Base-by-base conservation (phyloP, 2,113 vertebrate genomes). In the Embiotoca jacksoni region DNA sequence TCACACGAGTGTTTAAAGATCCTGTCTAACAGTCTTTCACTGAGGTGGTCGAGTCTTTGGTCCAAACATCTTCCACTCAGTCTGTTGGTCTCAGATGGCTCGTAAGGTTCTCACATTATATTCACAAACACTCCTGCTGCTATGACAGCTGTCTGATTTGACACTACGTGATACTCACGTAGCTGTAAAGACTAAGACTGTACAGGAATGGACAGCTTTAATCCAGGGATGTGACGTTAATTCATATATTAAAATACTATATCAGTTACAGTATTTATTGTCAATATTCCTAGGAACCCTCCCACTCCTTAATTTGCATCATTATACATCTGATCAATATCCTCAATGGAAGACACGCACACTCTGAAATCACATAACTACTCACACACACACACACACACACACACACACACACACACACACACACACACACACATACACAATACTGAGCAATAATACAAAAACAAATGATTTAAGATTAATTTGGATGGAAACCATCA, bases 61-160 rank as follows among this genome's bases (percentile, higher is more conserved):
- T 32, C 52, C 14, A 31, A 41, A 55, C 49, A 61, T 3, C 56
- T 10, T 65, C 13, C 39, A n/a, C 36, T 32, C 46, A n/a, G 53
- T 64, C 54, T 60, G 60, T 66, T 54, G 39, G 41, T 36, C 33
- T 79, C 52, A 52, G 23, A 52, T 13, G 49, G 71, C 69, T 62
- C 23, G 5, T 50, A 75, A 78, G 39, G 66, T 61, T 75, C 81
- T 78, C 75, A 56, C 11, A 79, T 88, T 82, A 72, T 76, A 68
- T 62, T 73, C 61, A 75, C 11, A 71, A 74, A 71, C 60, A 71
- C 60, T 59, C 11, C 15, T n/a, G 55, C 75, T 71, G 76, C 72
- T 76, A 36, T 59, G 36, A 7, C 49, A 64, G 50, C 53, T 6
- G 71, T 36, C 67, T 64, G 52, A n/a, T 81, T 75, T 84, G 66